Evolutionary conservation across 2,888 invertebrate genomes (phyloP).

Genomic region (Bombylius major): DNA sequence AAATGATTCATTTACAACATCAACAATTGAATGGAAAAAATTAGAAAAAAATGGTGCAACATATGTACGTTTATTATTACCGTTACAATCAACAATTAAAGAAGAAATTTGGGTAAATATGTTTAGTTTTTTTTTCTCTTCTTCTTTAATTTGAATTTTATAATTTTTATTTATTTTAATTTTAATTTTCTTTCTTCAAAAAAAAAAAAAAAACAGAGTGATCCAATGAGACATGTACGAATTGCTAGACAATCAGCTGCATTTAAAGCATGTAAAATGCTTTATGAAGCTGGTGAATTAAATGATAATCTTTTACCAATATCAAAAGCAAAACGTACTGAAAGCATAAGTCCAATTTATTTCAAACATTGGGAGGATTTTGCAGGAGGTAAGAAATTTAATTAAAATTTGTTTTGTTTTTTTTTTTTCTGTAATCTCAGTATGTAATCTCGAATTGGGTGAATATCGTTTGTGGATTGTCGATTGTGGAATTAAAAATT

Average conservation of each 20-base stretch:
- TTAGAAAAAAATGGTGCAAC: neutral
- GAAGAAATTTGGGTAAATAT: constrained; percentile 51
- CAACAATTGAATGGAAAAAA: constrained; percentile 37
- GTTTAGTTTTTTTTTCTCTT: neutral
- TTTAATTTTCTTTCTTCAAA: too few relatives aligned
- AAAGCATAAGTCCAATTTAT: constrained; percentile 36
- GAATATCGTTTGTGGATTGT: too few relatives aligned
- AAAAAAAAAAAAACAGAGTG: constrained; percentile 39
- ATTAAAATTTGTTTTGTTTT: neutral
- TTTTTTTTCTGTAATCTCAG: neutral
- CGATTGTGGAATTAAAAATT: too few relatives aligned
- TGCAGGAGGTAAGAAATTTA: constrained; percentile 4
- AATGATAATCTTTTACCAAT: constrained; percentile 56
- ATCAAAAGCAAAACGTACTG: constrained; percentile 24
- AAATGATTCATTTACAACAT: constrained; percentile 61
- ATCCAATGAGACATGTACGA: constrained; percentile 41
- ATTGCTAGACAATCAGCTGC: constrained; percentile 75
- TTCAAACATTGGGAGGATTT: constrained; percentile 49
- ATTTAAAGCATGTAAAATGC: constrained; percentile 54
- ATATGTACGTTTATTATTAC: constrained; percentile 49
- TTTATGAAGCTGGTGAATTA: constrained; percentile 62
- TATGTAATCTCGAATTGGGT: neutral
- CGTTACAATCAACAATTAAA: constrained; percentile 63
- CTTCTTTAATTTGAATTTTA: neutral
- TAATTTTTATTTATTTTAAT: neutral